Evolutionary conservation across 2,113 vertebrate species (phyloP).

Genomic region (Saguinus midas): DNA sequence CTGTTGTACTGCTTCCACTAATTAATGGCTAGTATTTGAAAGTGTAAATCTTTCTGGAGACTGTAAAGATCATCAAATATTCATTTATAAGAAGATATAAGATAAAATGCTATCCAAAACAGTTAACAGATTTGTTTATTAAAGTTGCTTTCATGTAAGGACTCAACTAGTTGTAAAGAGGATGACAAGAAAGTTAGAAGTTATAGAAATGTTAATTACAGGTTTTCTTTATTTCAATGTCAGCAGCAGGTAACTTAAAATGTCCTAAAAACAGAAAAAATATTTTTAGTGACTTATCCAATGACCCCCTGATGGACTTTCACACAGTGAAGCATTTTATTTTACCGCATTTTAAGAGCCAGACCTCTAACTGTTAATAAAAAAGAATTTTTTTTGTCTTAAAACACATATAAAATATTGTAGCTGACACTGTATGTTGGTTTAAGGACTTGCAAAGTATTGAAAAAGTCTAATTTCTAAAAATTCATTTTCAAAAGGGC

Average conservation of each 20-base stretch:
- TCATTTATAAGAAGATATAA: background rate
- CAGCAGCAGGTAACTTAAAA: background rate
- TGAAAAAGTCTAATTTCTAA: background rate
- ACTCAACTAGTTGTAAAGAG: conserved; percentile 45
- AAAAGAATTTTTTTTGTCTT: background rate
- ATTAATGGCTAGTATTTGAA: background rate
- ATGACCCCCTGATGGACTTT: background rate
- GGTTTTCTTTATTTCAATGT: background rate
- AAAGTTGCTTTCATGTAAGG: conserved; percentile 6
- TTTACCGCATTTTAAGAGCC: background rate
- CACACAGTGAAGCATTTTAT: background rate
- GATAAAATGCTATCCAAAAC: background rate
- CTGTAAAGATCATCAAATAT: background rate
- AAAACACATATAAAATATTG: conserved; percentile 2
- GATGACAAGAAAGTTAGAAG: background rate
- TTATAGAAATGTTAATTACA: conserved; percentile 3
- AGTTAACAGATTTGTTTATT: background rate
- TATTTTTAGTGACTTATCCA: background rate
- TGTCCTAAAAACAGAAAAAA: background rate
- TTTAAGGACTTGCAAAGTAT: background rate
- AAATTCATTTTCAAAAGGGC: conserved; percentile 29
- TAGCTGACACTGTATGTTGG: background rate
- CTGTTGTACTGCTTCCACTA: background rate
- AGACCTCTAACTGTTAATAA: background rate
- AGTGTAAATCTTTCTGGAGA: background rate